Evolutionary conservation across 2,113 vertebrate genomes (phyloP), one percentile per base, ranked within the genome.

Genomic region (Rhegmatorhina hoffmannsi): DNA sequence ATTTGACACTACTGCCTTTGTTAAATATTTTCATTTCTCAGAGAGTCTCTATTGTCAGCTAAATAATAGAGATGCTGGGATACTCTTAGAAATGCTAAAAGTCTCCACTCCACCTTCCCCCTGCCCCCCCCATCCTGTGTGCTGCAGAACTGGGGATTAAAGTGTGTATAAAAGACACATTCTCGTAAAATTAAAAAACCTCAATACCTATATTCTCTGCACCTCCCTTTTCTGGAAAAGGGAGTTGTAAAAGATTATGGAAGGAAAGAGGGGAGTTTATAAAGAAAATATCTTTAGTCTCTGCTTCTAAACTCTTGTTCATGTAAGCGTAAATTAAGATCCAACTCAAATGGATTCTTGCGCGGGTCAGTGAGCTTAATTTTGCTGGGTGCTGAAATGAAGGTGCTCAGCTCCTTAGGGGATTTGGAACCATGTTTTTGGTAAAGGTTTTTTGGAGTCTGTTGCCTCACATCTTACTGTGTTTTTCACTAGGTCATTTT

Each of bases 1-100:
- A 95, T 90, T 84, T 97, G 96, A 97, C 89, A 89, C 96, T 93
- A 59, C 89, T 90, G 94, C 87, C 94, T 95, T 97, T 96, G 96
- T 96, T 95, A 94, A 97, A 97, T 97, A 96, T 96, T 96, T 97
- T 97, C 79, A 95, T 96, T 97, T 97, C 92, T 95, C 90, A 89
- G 92, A 95, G 92, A 89, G 70, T 94, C 92, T 94, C 89, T 68
- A 95, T 97, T 97, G 97, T 97, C 94, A 70, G 79, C 33, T 62
- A 90, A 77, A 97, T 94, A 97, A 97, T 94, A 59, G 95, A 94
- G 87, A 75, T 96, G 96, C 96, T 97, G 97, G 97, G 96, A 96
- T 94, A 97, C 94, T 95, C 93, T 91, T 91, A 96, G 94, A 96
- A 97, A 97, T 97, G 97, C 95, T 92, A 34, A 16, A 96, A 95